These are phyloP conservation scores for Boloria selene DNA, from an alignment of 2,888 invertebrate species.

Conservation along the genomic window DNA sequence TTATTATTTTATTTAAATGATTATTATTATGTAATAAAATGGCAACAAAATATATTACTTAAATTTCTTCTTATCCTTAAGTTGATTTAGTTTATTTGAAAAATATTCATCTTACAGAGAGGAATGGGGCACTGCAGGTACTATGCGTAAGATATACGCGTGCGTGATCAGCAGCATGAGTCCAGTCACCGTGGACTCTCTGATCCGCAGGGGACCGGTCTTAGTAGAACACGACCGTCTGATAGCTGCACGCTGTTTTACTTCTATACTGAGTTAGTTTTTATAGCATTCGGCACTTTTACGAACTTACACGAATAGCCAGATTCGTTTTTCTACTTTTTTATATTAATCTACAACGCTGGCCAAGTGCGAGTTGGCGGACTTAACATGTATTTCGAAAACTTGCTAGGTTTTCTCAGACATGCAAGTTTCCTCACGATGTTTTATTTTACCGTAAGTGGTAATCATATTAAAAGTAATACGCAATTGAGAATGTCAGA, in stretches of 20 bases:
- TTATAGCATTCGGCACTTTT: neutral
- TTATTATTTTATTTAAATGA: too few species aligned
- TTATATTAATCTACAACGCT: too few species aligned
- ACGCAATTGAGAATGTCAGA: too few species aligned
- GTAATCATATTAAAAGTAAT: too few species aligned
- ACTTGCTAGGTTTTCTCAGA: neutral
- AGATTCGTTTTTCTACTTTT: too few species aligned
- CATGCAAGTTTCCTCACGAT: neutral
- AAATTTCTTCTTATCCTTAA: too few species aligned
- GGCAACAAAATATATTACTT: too few species aligned
- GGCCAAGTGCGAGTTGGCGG: neutral
- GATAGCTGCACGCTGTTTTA: conserved; percentile 64
- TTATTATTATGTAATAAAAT: too few species aligned
- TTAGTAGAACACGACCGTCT: conserved; percentile 49
- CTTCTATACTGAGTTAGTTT: conserved; percentile 66
- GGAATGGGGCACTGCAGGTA: conserved; percentile 69
- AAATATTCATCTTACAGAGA: conserved; percentile 49
- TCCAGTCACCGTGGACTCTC: conserved; percentile 49
- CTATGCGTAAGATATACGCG: conserved; percentile 62
- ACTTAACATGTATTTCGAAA: neutral
- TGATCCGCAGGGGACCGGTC: conserved; percentile 54
- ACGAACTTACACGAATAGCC: too few species aligned
- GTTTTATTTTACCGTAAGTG: too few species aligned
- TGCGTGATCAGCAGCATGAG: conserved; percentile 39
- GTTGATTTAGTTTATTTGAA: neutral